A percentile compares a stretch with the other conserved stretches of the same genome.
phyloP scores from a whole-genome alignment of 1,140 invertebrate genomes.

The Bicyclus anynana region DNA sequence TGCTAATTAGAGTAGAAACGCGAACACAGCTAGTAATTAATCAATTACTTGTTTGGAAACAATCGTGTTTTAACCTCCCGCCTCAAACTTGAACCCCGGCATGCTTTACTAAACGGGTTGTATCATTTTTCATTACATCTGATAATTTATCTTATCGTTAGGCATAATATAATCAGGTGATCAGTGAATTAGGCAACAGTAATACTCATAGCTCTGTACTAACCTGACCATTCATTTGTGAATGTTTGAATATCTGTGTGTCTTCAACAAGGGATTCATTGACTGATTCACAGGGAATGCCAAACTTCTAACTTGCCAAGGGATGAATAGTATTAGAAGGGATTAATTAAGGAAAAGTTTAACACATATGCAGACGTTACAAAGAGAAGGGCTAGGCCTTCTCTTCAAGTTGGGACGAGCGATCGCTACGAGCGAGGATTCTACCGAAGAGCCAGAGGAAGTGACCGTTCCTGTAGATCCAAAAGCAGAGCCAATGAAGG shows the following conservation, averaged over 20 bases:
- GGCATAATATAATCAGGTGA: constrained; percentile 34
- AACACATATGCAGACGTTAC: constrained; percentile 69
- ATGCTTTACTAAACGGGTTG: constrained; percentile 37
- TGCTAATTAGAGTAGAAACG: constrained; percentile 7
- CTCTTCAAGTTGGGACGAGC: constrained; percentile 55
- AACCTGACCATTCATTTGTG: constrained; percentile 41
- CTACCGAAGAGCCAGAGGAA: constrained; percentile 41
- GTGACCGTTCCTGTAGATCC: constrained; percentile 27
- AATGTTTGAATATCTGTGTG: constrained; percentile 71
- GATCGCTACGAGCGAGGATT: constrained; percentile 37
- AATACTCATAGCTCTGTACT: constrained; percentile 44
- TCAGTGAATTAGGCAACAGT: constrained; percentile 39
- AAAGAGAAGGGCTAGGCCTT: constrained; percentile 66
- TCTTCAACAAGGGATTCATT: constrained; percentile 72
- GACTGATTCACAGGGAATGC: constrained; percentile 73
- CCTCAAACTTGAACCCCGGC: constrained; percentile 33
- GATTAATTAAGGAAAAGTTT: constrained; percentile 44
- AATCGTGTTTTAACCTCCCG: constrained; percentile 16
- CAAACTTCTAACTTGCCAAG: constrained; percentile 56
- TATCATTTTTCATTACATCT: constrained; percentile 31
- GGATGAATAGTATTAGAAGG: constrained; percentile 56
- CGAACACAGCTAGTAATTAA: constrained; percentile 1
- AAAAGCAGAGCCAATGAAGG: constrained; percentile 60
- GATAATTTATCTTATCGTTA: constrained; percentile 39
- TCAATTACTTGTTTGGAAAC: constrained; percentile 6